Evolutionary conservation across 2,888 invertebrate species (phyloP).

Genomic region (Pachliopta kotzebuea): DNA sequence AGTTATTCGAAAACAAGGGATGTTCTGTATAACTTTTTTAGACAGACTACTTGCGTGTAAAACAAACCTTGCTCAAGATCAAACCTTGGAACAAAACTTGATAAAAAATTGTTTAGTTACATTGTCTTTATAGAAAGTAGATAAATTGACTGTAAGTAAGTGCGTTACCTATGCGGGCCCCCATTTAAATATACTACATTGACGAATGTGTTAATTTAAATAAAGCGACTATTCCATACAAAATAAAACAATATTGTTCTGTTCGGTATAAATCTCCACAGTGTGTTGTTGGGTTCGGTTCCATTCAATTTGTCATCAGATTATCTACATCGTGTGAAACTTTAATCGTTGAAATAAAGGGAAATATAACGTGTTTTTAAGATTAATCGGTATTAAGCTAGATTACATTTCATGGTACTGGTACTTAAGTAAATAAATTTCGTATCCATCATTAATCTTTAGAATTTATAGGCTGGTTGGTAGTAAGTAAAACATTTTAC

Average conservation of each 20-base stretch:
- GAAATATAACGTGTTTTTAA: slow-evolving; percentile 46
- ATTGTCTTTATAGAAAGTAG: too few species aligned
- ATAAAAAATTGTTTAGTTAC: too few species aligned
- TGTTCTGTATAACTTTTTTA: too few species aligned
- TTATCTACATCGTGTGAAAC: slow-evolving; percentile 29
- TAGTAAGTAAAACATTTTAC: slow-evolving; percentile 57
- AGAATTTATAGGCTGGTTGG: slow-evolving; percentile 66
- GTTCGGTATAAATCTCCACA: slow-evolving; percentile 24
- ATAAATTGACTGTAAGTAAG: neutral
- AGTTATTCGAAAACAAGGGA: too few species aligned
- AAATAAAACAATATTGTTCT: slow-evolving; percentile 25
- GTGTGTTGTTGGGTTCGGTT: slow-evolving; percentile 18
- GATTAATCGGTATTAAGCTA: slow-evolving; percentile 68
- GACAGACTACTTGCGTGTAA: too few species aligned
- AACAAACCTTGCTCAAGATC: too few species aligned
- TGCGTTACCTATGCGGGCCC: slow-evolving; percentile 6
- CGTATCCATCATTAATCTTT: slow-evolving; percentile 72
- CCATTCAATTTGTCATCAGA: slow-evolving; percentile 30
- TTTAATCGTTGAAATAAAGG: slow-evolving; percentile 32
- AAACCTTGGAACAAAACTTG: too few species aligned
- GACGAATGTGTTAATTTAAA: slow-evolving; percentile 26
- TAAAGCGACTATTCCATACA: slow-evolving; percentile 20
- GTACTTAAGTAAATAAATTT: slow-evolving; percentile 71
- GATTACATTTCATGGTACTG: slow-evolving; percentile 66
- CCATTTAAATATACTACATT: slow-evolving; percentile 20